Percentiles rank a stretch among this genome's conserved stretches.
Evolutionary conservation across 2,113 vertebrate genomes (phyloP).

Genomic region (Recurvirostra avosetta): DNA sequence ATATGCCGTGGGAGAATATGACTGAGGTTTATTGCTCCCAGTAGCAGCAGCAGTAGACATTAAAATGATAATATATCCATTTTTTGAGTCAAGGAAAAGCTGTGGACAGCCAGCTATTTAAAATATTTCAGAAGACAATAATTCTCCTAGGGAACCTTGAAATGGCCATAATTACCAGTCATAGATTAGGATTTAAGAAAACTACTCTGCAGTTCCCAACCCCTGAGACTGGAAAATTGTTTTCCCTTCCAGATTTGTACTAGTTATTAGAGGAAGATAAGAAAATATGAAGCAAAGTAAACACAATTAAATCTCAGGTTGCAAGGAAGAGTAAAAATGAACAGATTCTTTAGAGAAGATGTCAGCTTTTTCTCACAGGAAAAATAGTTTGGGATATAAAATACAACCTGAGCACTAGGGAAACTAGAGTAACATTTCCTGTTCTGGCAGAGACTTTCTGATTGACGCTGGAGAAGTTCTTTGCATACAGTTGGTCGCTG

Average conservation of each 20-base stretch:
- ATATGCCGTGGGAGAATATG: background rate
- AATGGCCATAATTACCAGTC: background rate
- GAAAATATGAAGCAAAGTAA: slow-evolving; percentile 38
- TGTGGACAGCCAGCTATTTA: slow-evolving; percentile 57
- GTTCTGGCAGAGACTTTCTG: background rate
- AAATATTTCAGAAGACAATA: slow-evolving; percentile 61
- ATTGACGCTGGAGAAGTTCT: background rate
- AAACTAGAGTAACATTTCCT: background rate
- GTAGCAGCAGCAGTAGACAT: slow-evolving; percentile 15
- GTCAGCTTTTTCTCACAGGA: slow-evolving; percentile 42
- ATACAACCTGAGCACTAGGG: background rate
- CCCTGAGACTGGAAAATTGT: slow-evolving; percentile 17
- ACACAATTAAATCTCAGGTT: slow-evolving; percentile 24
- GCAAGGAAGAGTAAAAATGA: slow-evolving; percentile 5
- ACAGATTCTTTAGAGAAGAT: slow-evolving; percentile 19
- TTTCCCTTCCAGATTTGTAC: slow-evolving; percentile 9
- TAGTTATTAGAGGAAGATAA: slow-evolving; percentile 14
- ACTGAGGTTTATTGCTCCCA: slow-evolving; percentile 30
- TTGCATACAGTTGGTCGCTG: background rate
- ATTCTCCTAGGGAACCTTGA: slow-evolving; percentile 43
- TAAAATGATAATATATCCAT: slow-evolving; percentile 50
- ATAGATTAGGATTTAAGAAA: slow-evolving; percentile 43
- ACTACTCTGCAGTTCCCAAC: background rate
- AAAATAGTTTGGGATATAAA: background rate
- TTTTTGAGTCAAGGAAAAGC: slow-evolving; percentile 39